Evolutionary conservation across 2,113 vertebrate species (phyloP).

Genomic region (Coregonus clupeaformis): DNA sequence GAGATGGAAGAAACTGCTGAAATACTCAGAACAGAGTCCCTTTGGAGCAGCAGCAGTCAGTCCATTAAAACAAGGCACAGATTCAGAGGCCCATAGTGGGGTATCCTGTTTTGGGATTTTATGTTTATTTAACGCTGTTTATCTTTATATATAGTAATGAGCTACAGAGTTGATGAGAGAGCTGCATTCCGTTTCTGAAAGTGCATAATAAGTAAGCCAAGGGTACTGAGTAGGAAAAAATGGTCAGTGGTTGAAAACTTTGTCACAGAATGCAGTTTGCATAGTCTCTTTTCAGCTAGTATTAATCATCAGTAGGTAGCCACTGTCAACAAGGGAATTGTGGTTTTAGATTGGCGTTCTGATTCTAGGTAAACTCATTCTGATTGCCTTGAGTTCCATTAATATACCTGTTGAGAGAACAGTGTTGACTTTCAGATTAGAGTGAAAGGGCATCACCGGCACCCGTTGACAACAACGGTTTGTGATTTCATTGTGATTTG

Average conservation of each 20-base stretch:
- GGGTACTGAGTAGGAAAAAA: no score
- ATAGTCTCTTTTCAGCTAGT: no score
- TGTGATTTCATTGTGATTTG: not conserved
- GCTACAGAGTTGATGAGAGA: not conserved
- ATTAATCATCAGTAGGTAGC: no score
- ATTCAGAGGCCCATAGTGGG: not conserved
- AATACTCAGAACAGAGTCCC: not conserved
- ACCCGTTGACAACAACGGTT: not conserved
- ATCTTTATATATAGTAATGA: not conserved
- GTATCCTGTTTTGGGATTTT: no score
- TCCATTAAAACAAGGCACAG: not conserved
- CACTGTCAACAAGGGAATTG: no score
- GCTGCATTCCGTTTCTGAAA: no score
- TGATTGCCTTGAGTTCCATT: no score
- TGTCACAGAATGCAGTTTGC: no score
- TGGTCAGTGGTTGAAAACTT: no score
- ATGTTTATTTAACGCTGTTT: not conserved
- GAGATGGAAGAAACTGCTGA: not conserved
- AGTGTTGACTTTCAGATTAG: not conserved
- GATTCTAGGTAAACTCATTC: no score
- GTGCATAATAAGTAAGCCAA: no score
- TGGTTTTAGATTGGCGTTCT: no score
- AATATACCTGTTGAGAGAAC: not conserved
- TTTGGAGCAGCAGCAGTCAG: not conserved
- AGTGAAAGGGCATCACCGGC: not conserved